These are phyloP conservation scores for Dermolepida albohirtum DNA, from an alignment of 2,888 invertebrate species.

Conservation along the genomic window DNA sequence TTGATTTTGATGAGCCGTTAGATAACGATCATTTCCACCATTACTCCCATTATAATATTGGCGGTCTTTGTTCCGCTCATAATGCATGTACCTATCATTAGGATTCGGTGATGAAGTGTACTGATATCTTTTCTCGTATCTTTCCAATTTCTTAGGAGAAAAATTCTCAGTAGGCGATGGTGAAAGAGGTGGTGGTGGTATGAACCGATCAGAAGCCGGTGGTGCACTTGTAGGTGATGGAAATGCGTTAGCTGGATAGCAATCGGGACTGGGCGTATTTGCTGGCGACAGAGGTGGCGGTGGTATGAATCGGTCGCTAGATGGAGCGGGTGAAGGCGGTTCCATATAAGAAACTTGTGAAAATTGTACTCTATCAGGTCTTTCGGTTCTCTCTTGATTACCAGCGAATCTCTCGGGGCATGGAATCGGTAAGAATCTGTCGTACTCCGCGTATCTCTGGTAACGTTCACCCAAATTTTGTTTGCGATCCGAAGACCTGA, in stretches of 20 bases:
- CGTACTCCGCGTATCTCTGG: constrained; percentile 47
- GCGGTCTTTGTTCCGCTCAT: constrained; percentile 47
- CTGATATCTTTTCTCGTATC: constrained; percentile 54
- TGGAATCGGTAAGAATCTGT: constrained; percentile 61
- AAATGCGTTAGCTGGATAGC: constrained; percentile 68
- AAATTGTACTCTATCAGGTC: constrained; percentile 55
- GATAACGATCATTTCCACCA: constrained; percentile 48
- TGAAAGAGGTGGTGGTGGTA: constrained; percentile 64
- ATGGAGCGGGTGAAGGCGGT: constrained; percentile 70
- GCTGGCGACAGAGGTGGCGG: constrained; percentile 75
- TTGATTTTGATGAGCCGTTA: constrained; percentile 36
- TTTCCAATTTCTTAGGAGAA: constrained; percentile 59
- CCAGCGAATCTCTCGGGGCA: constrained; percentile 63
- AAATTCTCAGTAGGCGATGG: constrained; percentile 61
- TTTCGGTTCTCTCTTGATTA: constrained; percentile 52
- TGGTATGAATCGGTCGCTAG: constrained; percentile 70
- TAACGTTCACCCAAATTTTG: constrained; percentile 59
- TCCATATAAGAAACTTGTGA: constrained; percentile 66
- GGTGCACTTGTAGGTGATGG: constrained; percentile 66
- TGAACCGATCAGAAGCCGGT: constrained; percentile 70
- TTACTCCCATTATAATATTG: constrained; percentile 53
- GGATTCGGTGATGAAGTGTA: constrained; percentile 52
- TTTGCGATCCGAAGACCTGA: constrained; percentile 59
- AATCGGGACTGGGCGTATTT: constrained; percentile 68
- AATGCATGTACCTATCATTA: constrained; percentile 48